Conservation (phyloP, 2,113 vertebrate species). For the Nothocercus nigrocapillus region DNA sequence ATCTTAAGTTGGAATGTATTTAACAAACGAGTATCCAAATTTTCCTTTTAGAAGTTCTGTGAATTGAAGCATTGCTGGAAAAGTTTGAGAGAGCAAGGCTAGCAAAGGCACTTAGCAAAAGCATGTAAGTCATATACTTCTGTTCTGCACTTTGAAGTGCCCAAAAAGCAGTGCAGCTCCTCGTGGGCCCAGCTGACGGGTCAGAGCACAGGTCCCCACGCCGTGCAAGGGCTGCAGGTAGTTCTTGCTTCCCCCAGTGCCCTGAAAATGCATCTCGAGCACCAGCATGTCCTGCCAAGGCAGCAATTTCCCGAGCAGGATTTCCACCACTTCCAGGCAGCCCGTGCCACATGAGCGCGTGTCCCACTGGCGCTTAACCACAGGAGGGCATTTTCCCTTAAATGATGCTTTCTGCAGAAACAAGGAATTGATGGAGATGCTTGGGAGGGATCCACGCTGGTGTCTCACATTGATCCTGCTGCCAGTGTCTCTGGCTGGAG, state of each 20-base stretch:
- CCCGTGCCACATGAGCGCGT: no score
- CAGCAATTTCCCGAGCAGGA: not conserved
- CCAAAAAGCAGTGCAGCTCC: not conserved
- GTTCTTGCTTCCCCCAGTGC: not conserved
- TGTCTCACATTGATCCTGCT: no score
- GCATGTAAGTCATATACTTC: not conserved
- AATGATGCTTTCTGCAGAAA: not conserved
- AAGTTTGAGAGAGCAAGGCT: not conserved
- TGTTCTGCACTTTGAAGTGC: not conserved
- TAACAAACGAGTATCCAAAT: not conserved
- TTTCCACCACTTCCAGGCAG: not conserved
- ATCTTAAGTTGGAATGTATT: not conserved
- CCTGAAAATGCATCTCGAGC: not conserved
- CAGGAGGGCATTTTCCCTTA: not conserved
- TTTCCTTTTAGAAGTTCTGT: no score
- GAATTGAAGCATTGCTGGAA: not conserved
- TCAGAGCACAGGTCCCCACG: not conserved
- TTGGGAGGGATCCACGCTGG: not conserved
- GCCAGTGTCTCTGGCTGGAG: no score
- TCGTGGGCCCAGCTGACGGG: not conserved
- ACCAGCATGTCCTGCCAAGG: no score
- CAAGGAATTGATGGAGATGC: not conserved
- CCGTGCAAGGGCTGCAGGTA: fast-evolving
- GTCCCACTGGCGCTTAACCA: not conserved
- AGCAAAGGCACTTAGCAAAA: not conserved